These are phyloP conservation scores for Parasteatoda lunata DNA, from an alignment of 2,888 invertebrate species.

Conservation along the genomic window DNA sequence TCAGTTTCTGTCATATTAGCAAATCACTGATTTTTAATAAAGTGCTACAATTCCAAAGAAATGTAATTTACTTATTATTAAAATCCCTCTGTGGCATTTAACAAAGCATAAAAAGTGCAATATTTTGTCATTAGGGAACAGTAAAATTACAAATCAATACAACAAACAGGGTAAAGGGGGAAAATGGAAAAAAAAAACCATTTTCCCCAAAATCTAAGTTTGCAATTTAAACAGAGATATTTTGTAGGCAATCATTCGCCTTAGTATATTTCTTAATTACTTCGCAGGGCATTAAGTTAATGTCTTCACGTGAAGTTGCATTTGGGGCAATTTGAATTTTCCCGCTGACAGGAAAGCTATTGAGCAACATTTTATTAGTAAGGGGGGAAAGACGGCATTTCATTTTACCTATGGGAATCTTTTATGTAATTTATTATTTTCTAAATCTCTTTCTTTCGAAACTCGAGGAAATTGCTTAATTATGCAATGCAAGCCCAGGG, in stretches of 20 bases:
- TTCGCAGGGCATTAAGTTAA: constrained; percentile 53
- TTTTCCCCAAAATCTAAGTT: constrained; percentile 32
- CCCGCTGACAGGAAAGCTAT: constrained; percentile 43
- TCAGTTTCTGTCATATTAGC: no score
- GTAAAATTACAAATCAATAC: constrained; percentile 50
- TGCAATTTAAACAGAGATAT: constrained; percentile 52
- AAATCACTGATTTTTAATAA: no score
- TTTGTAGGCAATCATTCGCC: constrained; percentile 52
- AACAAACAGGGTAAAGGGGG: constrained; percentile 21
- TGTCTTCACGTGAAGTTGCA: constrained; percentile 40
- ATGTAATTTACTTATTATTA: constrained; percentile 22
- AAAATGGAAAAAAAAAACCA: constrained; percentile 15
- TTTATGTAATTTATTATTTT: constrained; percentile 54
- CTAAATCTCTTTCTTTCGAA: constrained; percentile 50
- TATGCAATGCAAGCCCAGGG: constrained; percentile 35
- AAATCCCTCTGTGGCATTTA: constrained; percentile 27
- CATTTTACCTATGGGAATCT: constrained; percentile 57
- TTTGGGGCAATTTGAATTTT: constrained; percentile 49
- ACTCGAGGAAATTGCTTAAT: constrained; percentile 51
- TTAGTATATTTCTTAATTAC: constrained; percentile 58
- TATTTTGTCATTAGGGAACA: constrained; percentile 45
- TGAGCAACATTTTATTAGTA: constrained; percentile 47
- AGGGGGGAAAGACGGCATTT: constrained; percentile 20
- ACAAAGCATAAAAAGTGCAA: constrained; percentile 27
- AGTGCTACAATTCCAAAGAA: neutral